Evolutionary conservation across 1,140 invertebrate genomes (phyloP).

Genomic region (Bombus breviceps): DNA sequence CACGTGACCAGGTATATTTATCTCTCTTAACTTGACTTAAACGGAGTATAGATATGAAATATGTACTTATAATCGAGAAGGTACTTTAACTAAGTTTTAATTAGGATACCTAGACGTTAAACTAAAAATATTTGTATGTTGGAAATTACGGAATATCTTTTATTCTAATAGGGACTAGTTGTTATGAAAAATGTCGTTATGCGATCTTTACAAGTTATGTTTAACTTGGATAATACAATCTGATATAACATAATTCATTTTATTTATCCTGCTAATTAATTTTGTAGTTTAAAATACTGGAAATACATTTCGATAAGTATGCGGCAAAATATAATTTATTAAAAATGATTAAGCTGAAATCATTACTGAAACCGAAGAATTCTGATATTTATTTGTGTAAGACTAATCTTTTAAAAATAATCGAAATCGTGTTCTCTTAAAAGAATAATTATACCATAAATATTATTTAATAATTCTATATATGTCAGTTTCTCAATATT

Average conservation of each 20-base stretch:
- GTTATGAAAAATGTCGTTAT: background rate
- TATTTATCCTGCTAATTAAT: conserved; percentile 1
- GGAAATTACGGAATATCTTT: background rate
- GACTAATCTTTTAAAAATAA: background rate
- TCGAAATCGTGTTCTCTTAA: background rate
- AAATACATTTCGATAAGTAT: background rate
- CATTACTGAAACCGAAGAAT: no score
- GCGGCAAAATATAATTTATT: background rate
- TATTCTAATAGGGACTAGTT: background rate
- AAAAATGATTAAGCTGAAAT: no score
- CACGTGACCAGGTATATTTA: background rate
- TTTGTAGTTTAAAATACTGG: background rate
- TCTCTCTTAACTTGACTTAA: background rate
- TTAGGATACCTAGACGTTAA: background rate
- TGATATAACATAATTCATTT: background rate
- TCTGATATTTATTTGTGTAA: background rate
- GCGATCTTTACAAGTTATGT: background rate
- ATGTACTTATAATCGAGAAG: background rate
- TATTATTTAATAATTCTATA: background rate
- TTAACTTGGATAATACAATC: background rate
- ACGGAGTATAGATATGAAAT: background rate
- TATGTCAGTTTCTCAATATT: background rate
- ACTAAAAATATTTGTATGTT: background rate
- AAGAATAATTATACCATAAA: background rate
- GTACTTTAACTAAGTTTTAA: no score